Percentiles rank a stretch among this genome's conserved stretches.
Conservation (phyloP, 2,888 invertebrate genomes). For the Limnephilus marmoratus region DNA sequence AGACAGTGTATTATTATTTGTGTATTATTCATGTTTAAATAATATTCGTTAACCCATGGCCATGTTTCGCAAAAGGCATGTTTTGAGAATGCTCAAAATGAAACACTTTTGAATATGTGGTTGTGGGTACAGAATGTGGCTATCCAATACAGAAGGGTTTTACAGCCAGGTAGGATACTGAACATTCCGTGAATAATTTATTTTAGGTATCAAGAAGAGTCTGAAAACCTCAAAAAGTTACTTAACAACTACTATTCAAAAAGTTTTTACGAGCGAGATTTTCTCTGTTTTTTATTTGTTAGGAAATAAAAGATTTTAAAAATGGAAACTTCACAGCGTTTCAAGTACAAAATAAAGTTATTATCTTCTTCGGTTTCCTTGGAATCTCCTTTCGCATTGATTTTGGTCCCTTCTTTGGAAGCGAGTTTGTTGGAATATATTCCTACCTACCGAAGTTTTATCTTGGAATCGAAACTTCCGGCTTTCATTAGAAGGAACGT, state of each 20-base stretch:
- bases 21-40: background rate
- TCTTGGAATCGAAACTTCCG: background rate
- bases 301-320: background rate
- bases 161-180: background rate
- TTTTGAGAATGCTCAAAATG: background rate
- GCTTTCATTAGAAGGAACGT: background rate
- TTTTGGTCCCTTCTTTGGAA: background rate
- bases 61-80: background rate
- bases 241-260: background rate
- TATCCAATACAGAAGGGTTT: background rate
- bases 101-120: background rate
- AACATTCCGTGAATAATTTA: background rate
- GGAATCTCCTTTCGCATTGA: background rate
- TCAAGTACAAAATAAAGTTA: background rate
- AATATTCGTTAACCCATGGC: background rate
- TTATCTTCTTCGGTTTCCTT: background rate
- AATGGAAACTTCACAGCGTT: background rate
- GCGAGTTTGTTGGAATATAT: background rate
- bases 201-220: background rate
- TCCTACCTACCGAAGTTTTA: background rate
- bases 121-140: background rate
- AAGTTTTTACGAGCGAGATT: background rate
- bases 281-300: background rate
- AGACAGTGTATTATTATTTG: no score
- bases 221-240: background rate